Conservation (phyloP, 2,113 vertebrate genomes). For the Saguinus imperator region DNA sequence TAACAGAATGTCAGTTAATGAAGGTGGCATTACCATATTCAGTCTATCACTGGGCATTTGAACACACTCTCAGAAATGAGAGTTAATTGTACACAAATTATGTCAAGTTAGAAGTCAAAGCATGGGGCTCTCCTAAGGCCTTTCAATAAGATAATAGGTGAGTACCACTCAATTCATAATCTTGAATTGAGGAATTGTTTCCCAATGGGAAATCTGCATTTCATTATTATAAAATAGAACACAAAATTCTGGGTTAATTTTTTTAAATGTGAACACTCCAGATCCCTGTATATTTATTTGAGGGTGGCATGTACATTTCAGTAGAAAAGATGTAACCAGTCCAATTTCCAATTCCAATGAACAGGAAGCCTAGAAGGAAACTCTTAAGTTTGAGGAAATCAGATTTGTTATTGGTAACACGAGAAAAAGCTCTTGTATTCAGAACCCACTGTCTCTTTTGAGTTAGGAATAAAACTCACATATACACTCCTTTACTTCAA, state of each 20-base stretch:
- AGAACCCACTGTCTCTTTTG: background rate
- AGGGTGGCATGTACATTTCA: background rate
- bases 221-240: background rate
- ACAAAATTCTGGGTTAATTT: background rate
- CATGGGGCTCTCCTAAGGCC: background rate
- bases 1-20: background rate
- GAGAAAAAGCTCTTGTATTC: background rate
- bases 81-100: background rate
- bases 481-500: background rate
- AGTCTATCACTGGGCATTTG: background rate
- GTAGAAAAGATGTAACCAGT: background rate
- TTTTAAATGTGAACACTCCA: background rate
- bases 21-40: background rate
- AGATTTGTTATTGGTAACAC: background rate
- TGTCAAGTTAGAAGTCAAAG: background rate
- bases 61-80: background rate
- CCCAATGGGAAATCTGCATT: background rate
- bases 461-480: background rate
- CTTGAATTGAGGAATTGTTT: background rate
- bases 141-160: background rate
- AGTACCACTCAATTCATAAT: background rate
- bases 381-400: background rate
- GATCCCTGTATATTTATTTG: background rate
- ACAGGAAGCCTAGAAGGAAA: background rate
- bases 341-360: background rate